These are phyloP conservation scores for Drosophila tristis DNA, from an alignment of 1,140 invertebrate species.

Conservation along the genomic window DNA sequence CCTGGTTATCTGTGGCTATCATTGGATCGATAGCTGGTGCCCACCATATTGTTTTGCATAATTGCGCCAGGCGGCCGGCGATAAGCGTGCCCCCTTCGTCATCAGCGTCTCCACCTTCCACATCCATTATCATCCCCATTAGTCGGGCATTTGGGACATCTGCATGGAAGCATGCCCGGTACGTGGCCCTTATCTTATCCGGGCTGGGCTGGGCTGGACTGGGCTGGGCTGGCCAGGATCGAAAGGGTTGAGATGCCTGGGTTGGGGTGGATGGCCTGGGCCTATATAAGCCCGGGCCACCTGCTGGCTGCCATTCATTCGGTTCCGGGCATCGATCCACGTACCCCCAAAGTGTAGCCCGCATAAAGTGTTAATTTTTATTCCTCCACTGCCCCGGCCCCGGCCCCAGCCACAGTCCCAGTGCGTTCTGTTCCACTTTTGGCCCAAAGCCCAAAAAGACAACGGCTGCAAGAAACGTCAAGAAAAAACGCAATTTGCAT, in stretches of 20 bases:
- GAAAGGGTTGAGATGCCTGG: slow-evolving; percentile 32
- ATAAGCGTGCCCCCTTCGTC: slow-evolving; percentile 42
- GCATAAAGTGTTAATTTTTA: slow-evolving; percentile 72
- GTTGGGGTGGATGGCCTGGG: slow-evolving; percentile 1
- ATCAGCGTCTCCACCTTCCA: slow-evolving; percentile 18
- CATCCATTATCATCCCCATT: slow-evolving; percentile 63
- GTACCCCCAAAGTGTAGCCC: slow-evolving; percentile 34
- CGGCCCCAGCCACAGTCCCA: not conserved
- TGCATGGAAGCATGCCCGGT: slow-evolving; percentile 38
- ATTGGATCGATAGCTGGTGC: slow-evolving; percentile 64
- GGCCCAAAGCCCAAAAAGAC: slow-evolving; percentile 28
- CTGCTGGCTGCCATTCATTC: slow-evolving; percentile 72
- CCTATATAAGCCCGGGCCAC: slow-evolving; percentile 69
- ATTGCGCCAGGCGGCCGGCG: slow-evolving; percentile 50
- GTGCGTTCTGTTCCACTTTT: slow-evolving; percentile 9
- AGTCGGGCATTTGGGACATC: slow-evolving; percentile 55
- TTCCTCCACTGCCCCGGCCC: slow-evolving; percentile 3
- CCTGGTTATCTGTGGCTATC: slow-evolving; percentile 36
- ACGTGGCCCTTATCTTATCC: slow-evolving; percentile 66
- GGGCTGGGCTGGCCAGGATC: slow-evolving; percentile 62
- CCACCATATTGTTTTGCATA: slow-evolving; percentile 80
- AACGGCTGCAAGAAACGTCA: slow-evolving; percentile 6
- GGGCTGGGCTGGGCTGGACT: slow-evolving; percentile 4
- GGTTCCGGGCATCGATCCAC: slow-evolving; percentile 54
- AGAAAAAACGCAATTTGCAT: slow-evolving; percentile 66